Base-by-base conservation (phyloP, 1,140 invertebrate species). In the Probaryconus sp. region DNA sequence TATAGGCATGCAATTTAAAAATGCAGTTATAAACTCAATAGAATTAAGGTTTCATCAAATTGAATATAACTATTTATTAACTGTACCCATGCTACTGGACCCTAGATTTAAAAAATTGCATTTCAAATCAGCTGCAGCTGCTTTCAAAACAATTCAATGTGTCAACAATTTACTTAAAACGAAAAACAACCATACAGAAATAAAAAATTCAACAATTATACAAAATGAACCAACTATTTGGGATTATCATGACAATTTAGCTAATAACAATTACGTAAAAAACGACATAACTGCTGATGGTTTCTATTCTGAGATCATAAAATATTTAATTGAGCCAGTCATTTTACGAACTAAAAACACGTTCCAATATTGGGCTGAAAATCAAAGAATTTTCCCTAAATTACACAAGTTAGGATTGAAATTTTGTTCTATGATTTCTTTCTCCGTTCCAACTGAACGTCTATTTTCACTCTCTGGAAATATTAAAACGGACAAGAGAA, bases 1-100 rank as follows among this genome's bases (percentile, higher is more conserved):
- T 33, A 51, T 76, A 24, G 56, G 81, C 16, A 55, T 76, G 24
- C 48, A 65, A 45, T 56, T 76, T 18, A 53, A 61, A 47, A 33
- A n/a, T 5, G 10, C 40, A 11, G 43, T 78, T 5, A 35, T 79
- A 47, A 26, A 72, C 7, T 67, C 74, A 42, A 70, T 85, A 37
- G 48, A 72, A 20, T 67, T 74, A 13, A 56, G 80, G 67, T 82
- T 45, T 7, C 13, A 45, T 6, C 2, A 28, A 0, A 14, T 14
- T 11, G 24, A 43, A 14, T 43, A 3, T 4, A 26, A 45, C 14
- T 10, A 3, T 6, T 7, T 28, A 5, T 24, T 45, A 5, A n/a
- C 40, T 20, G 11, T 45, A 14, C 24, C 24, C 5, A 45, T 10
- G 18, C 1, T 43, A 3, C 18, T 43, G 1, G 40, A 43, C 11